Conservation (phyloP, 2,797 vertebrate genomes). For the Mallotus villosus region DNA sequence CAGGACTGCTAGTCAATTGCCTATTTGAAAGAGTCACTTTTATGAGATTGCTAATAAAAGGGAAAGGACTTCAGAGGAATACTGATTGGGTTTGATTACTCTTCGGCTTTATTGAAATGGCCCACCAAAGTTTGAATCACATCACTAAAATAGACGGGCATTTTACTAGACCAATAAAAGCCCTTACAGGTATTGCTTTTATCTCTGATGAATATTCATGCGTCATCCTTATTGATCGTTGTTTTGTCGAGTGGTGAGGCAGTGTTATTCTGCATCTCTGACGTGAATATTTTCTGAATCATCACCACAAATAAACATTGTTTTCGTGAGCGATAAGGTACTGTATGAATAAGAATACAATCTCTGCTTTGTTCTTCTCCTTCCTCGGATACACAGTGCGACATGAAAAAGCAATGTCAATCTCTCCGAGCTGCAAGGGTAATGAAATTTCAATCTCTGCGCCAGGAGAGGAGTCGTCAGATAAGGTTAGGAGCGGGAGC, state of each 20-base stretch:
- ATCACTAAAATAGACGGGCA: background rate
- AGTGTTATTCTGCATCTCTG: background rate
- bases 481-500: conserved; percentile 5
- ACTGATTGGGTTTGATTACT: conserved; percentile 52
- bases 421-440: conserved; percentile 11
- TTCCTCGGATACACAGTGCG: background rate
- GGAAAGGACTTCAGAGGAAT: conserved; percentile 43
- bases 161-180: too few relatives aligned
- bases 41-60: conserved; percentile 63
- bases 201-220: background rate
- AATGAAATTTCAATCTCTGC: conserved; percentile 17
- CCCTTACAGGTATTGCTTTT: too few relatives aligned
- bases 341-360: conserved; percentile 6
- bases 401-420: conserved; percentile 9
- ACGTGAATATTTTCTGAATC: background rate
- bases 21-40: conserved; percentile 51
- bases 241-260: background rate
- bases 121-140: conserved; percentile 30
- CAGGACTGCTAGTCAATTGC: conserved; percentile 48
- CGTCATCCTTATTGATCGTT: background rate
- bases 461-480: background rate
- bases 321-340: background rate
- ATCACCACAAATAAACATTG: background rate
- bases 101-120: conserved; percentile 24
- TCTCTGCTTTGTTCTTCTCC: background rate